These are phyloP conservation scores for Nesoenas mayeri DNA, from an alignment of 2,113 vertebrate genomes.

Conservation along the genomic window DNA sequence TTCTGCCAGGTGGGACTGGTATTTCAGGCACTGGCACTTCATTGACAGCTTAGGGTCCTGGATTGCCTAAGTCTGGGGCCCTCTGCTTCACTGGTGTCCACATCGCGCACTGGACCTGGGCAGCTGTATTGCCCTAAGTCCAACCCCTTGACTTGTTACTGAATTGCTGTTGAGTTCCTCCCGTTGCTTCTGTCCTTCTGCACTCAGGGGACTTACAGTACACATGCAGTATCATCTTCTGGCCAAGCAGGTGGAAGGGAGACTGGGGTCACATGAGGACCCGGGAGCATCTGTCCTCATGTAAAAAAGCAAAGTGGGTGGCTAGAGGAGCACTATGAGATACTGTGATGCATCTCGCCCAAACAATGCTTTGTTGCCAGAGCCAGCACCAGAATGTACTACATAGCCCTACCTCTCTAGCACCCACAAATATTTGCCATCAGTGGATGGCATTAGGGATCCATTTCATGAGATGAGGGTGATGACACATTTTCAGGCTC, in stretches of 20 bases:
- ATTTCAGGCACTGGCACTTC: not conserved
- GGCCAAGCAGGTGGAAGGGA: not conserved
- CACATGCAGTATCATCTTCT: not conserved
- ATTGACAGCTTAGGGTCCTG: not conserved
- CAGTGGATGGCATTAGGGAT: not conserved
- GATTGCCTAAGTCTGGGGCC: not conserved
- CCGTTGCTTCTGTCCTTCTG: not conserved
- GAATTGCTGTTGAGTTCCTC: not conserved
- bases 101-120: not conserved
- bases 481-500: conserved; percentile 12
- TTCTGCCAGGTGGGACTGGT: not conserved
- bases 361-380: not conserved
- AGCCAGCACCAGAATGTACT: not conserved
- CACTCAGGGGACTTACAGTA: accelerated
- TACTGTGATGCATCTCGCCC: not conserved
- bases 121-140: not conserved
- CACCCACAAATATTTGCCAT: not conserved
- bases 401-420: not conserved
- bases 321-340: not conserved
- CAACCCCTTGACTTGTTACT: not conserved
- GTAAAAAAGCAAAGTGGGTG: not conserved
- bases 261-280: not conserved
- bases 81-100: not conserved
- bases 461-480: accelerated
- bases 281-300: not conserved